Evolutionary conservation across 2,888 invertebrate genomes (phyloP), one percentile per base, ranked within the genome.

Genomic region (Arge pagana): DNA sequence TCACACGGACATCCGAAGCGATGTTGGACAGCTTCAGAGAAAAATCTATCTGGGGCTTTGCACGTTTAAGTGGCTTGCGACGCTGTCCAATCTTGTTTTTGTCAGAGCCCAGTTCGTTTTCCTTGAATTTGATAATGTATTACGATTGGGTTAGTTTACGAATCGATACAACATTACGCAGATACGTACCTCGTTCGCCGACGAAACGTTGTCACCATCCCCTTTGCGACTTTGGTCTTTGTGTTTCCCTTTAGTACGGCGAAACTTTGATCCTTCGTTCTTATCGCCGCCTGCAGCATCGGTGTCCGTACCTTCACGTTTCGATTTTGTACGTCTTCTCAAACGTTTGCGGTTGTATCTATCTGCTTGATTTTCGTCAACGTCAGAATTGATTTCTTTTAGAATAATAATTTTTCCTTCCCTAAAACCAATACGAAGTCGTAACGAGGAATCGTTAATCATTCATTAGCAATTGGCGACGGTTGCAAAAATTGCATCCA

Each of bases 321-420:
- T 55, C 37, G 8, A n/a, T 4, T 19, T 56, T 35, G 33, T 24
- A 33, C 41, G 53, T 24, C 48, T 55, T 24, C 58, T 60, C 10
- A 36, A 10, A 15, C 54, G 52, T 18, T 53, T 57, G 2, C 51
- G 21, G 11, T 58, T 57, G 45, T 52, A 58, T 45, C 56, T 59
- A 13, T 62, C 56, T 16, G 40, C 43, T 23, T 53, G 53, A 7
- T 83, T 83, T 33, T 77, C 76, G 67, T 89, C 89, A 21, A 84
- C 79, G 64, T 88, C 88, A 10, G 87, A 86, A 71, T 89, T 88
- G 35, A 81, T 82, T 58, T 86, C 85, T 70, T 88, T 87, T 63
- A 89, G 74, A 1, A 79, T 77, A 58, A 87, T 83, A 2, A 80
- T 77, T 51, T 83, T 83, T 0, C 86, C 87, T 28, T 81, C 79